Percentiles rank a stretch among this genome's conserved stretches.
phyloP scores from a whole-genome alignment of 2,888 invertebrate species.

The Poecilobothrus nobilitatus region DNA sequence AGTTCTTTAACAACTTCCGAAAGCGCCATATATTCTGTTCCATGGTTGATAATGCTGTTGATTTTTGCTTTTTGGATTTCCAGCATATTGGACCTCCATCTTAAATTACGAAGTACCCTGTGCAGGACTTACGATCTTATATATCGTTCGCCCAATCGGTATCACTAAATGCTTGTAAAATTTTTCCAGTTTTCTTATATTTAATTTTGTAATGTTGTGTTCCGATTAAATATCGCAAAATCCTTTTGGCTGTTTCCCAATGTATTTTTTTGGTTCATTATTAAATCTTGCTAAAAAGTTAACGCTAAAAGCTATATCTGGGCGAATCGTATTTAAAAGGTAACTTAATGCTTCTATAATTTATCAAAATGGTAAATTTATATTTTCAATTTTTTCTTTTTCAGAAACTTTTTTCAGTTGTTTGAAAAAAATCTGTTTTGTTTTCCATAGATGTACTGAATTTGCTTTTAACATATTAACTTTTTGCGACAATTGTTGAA shows the following conservation, averaged over 20 bases:
- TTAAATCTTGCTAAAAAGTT: constrained; percentile 13
- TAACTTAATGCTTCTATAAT: constrained; percentile 14
- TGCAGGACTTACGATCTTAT: constrained; percentile 15
- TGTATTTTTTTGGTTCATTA: constrained; percentile 14
- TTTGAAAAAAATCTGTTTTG: neutral
- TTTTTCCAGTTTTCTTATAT: neutral
- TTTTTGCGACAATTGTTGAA: neutral
- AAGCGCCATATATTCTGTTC: constrained; percentile 17
- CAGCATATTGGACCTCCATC: constrained; percentile 15
- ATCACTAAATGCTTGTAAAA: constrained; percentile 11
- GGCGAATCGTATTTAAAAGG: constrained; percentile 14
- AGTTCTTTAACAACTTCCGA: constrained; percentile 17
- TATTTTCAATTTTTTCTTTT: constrained; percentile 12
- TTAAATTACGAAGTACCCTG: constrained; percentile 14
- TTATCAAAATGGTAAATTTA: constrained; percentile 11
- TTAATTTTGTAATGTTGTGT: constrained; percentile 9
- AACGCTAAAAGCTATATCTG: constrained; percentile 15
- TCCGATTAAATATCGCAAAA: constrained; percentile 12
- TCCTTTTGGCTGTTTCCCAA: constrained; percentile 16
- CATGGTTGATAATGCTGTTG: constrained; percentile 17
- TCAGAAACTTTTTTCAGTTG: constrained; percentile 8
- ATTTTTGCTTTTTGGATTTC: constrained; percentile 15
- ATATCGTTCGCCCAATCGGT: constrained; percentile 16
- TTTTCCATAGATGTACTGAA: constrained; percentile 16
- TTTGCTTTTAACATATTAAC: constrained; percentile 15